Evolutionary conservation across 2,888 invertebrate species (phyloP), one percentile per base, ranked within the genome.

Genomic region (Pharmacophagus antenor): DNA sequence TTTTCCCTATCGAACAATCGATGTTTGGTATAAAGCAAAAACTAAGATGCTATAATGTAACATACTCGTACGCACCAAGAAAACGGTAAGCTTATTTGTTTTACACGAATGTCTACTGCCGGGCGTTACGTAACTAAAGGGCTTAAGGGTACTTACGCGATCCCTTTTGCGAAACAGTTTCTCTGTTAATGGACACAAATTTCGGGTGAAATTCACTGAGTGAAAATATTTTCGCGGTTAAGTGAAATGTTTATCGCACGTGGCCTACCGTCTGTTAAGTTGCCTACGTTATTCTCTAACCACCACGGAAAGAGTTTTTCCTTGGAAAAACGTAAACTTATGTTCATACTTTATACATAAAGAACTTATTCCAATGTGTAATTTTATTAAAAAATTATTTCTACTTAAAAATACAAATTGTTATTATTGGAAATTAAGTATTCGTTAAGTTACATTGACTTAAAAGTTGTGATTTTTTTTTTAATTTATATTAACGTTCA

Each of bases 151-250:
- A 44, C 58, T 53, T 58, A 53, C 31, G 4, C 23, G 52, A 53
- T 58, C 58, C 58, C 42, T 53, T 58, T 53, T 49, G 15, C 53
- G 25, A 37, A 58, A 58, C 58, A 53, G 48, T 58, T 58, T 53
- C 41, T 41, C 44, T 57, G 47, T 58, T 48, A 53, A 58, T 42
- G 53, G 58, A 58, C 52, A 58, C 53, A 53, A 58, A 58, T 53
- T 53, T 53, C 47, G 25, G 20, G 58, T 41, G 27, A 58, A 58
- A 48, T 53, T 58, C 27, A 48, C 41, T 48, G 53, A 42, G 53
- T 21, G 48, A 37, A 53, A 58, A 58, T 48, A 53, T 53, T 58
- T 25, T 31, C 23, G 17, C 31, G 23, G 52, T 47, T n/a, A 20
- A 22, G 22, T 52, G 47, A 23, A 58, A 47, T 37, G 44, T 58